Evolutionary conservation across 1,140 invertebrate species (phyloP).

Genomic region (Papilio helenus): DNA sequence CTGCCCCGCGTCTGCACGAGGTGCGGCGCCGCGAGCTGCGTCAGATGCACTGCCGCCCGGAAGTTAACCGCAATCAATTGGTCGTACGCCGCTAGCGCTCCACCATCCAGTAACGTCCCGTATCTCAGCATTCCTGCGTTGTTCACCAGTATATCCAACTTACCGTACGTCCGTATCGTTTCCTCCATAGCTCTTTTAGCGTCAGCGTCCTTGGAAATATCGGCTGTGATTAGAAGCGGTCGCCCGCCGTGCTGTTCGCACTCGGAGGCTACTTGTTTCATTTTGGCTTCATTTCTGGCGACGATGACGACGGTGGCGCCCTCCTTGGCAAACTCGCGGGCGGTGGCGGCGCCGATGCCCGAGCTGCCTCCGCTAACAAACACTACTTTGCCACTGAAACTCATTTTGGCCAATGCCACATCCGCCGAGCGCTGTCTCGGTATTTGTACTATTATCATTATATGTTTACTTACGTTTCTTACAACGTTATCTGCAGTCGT

Average conservation of each 20-base stretch:
- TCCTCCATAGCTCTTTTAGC: not conserved
- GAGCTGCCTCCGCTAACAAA: constrained; percentile 38
- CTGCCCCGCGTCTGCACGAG: constrained; percentile 11
- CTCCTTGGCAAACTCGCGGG: constrained; percentile 37
- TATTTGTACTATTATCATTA: not conserved
- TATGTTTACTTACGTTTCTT: not conserved
- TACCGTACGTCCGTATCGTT: not conserved
- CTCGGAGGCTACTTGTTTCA: constrained; percentile 31
- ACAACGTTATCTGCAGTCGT: not conserved
- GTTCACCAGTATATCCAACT: not conserved
- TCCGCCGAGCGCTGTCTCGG: not conserved
- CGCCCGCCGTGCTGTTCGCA: constrained; percentile 20
- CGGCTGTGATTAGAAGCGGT: constrained; percentile 41
- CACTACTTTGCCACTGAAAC: constrained; percentile 41
- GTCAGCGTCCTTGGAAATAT: constrained; percentile 1
- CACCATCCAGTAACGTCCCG: not conserved
- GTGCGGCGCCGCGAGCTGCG: constrained; percentile 6
- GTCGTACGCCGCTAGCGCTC: not conserved
- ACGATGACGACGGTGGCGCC: constrained; percentile 42
- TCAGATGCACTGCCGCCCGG: constrained; percentile 13
- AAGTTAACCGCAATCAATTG: constrained; percentile 4
- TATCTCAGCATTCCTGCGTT: constrained; percentile 19
- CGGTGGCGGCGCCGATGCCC: constrained; percentile 40
- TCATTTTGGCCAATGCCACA: constrained; percentile 8
- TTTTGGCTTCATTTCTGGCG: constrained; percentile 44